Base-by-base conservation (phyloP, 2,888 invertebrate species). In the Cecidostiba fungosa region DNA sequence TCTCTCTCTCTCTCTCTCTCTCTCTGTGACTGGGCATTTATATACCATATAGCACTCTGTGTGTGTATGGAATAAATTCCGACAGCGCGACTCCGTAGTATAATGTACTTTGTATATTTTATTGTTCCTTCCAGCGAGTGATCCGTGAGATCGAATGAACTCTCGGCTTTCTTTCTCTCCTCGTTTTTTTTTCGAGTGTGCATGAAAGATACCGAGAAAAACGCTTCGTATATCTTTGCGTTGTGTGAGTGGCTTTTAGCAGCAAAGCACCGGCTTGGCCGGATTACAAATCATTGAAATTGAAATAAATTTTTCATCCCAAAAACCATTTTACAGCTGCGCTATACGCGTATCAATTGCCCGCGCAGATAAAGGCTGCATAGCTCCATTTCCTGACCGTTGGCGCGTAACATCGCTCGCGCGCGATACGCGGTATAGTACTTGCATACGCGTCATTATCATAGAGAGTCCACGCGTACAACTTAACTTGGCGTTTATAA, bases 131-230 rank as follows among this genome's bases (percentile, higher is more conserved):
- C 62, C 62, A 29, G 62, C 70, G 79, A 66, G 66, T 76, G 76
- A 82, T 85, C 82, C 82, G 78, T 79, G 85, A 78, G 85, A 85
- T 85, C 82, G 70, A 85, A 32, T 43, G 47, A 77, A 82, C 69
- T 36, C 74, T 74, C n/a, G 23, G 50, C 69, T 36, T 72, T 50
- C 26, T 66, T 39, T 19, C 47, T 50, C 29, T 19, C 6, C 5
- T 8, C 32, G 39, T 43, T 26, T 50, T 62, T 54, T 39, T 59
- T 62, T 14, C 12, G 74, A n/a, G 59, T 23, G 19, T 26, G 10
- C 43, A 43, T 12, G 43, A 1, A n/a, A 69, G 59, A 80, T 84
- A 76, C 84, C 26, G 80, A 84, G 84, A 80, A 80, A 76, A 80
- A 39, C 79, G 39, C 50, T 70, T 69, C 73, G 72, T 83, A 32